Conservation (phyloP, 2,888 invertebrate genomes). For the Cataglyphis livida region DNA sequence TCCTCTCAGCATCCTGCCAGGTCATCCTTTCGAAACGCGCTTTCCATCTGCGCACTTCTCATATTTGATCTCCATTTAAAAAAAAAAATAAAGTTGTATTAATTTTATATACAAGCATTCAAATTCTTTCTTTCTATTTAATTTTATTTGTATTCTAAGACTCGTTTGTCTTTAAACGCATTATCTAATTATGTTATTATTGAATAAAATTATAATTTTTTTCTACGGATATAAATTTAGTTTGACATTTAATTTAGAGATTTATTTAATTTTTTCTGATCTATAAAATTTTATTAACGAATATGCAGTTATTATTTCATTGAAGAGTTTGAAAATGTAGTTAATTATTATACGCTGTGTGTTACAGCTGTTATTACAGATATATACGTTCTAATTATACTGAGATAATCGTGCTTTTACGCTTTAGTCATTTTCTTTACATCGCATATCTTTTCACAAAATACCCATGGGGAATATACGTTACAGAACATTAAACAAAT, state of each 20-base stretch:
- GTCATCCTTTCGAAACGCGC: constrained; percentile 36
- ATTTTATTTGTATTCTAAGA: background rate
- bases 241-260: background rate
- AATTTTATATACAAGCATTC: background rate
- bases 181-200: background rate
- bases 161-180: background rate
- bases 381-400: background rate
- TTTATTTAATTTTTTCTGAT: background rate
- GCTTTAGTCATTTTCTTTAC: constrained; percentile 2
- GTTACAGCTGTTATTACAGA: background rate
- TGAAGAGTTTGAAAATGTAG: background rate
- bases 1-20: constrained; percentile 31
- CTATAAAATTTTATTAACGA: background rate
- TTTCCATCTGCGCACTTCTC: constrained; percentile 30
- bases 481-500: constrained; percentile 51
- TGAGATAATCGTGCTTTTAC: background rate
- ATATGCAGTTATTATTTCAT: background rate
- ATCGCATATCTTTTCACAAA: background rate
- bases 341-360: background rate
- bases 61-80: background rate
- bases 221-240: background rate
- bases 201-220: background rate
- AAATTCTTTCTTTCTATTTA: background rate
- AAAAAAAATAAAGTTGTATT: background rate
- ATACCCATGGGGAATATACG: background rate